Percentiles rank a stretch among this genome's conserved stretches.
phyloP scores from a whole-genome alignment of 2,888 invertebrate species.

The Augochlorella aurata region DNA sequence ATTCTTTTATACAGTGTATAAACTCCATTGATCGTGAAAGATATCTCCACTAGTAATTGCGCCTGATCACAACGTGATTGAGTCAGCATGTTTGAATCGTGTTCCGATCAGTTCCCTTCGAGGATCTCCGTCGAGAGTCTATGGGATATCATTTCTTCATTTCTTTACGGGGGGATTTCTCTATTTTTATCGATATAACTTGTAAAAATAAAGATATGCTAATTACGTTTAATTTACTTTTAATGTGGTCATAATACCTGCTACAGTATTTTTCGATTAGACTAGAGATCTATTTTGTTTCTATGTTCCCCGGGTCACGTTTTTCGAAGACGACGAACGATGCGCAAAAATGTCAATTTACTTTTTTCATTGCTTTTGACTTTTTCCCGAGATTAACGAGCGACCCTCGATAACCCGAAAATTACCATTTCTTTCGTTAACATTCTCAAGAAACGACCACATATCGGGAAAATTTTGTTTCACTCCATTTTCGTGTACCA shows the following conservation, averaged over 20 bases:
- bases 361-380: constrained; percentile 15
- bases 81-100: constrained; percentile 29
- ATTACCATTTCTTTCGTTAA: not conserved
- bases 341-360: constrained; percentile 7
- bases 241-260: constrained; percentile 80
- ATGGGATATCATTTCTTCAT: not conserved
- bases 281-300: constrained; percentile 73
- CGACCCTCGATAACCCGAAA: not conserved
- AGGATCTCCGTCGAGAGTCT: constrained; percentile 29
- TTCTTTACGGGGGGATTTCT: constrained; percentile 48
- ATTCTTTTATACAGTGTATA: constrained; percentile 55
- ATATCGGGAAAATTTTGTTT: not conserved
- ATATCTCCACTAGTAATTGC: constrained; percentile 33
- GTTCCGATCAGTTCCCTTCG: constrained; percentile 28
- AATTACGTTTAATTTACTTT: constrained; percentile 74
- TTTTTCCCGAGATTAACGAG: constrained; percentile 18
- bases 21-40: constrained; percentile 25
- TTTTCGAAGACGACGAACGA: constrained; percentile 10
- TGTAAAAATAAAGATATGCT: constrained; percentile 75
- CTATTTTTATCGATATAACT: constrained; percentile 68
- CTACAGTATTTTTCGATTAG: constrained; percentile 81
- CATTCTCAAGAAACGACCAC: not conserved
- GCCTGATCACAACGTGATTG: constrained; percentile 47
- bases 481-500: not conserved
- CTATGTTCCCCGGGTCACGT: constrained; percentile 59